These are phyloP conservation scores for Carpatolechia fugitivella DNA, from an alignment of 2,888 invertebrate species.

Conservation along the genomic window DNA sequence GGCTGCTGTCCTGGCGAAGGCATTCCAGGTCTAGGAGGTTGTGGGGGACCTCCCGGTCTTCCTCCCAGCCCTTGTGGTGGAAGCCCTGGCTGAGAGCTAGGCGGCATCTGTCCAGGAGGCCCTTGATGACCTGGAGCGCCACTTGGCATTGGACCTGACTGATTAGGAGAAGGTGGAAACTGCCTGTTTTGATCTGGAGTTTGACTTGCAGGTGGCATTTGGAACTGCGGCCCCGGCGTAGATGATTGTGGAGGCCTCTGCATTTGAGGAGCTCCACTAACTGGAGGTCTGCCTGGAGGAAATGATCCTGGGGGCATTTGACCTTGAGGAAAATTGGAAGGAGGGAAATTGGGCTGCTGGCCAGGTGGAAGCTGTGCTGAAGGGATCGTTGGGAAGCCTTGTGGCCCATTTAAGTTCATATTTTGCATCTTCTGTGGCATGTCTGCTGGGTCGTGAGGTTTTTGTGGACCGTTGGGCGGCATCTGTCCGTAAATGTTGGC, in stretches of 20 bases:
- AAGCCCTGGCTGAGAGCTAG: conserved; percentile 37
- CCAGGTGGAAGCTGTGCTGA: conserved; percentile 56
- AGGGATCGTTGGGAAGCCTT: conserved; percentile 50
- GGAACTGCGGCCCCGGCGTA: not conserved
- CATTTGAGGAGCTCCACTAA: conserved; percentile 41
- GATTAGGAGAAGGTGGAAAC: conserved; percentile 37
- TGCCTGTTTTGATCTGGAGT: conserved; percentile 35
- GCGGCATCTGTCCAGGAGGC: conserved; percentile 31
- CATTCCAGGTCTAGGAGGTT: conserved; percentile 29
- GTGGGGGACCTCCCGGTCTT: conserved; percentile 30
- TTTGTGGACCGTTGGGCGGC: conserved; percentile 50
- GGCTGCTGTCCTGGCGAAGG: conserved; percentile 11
- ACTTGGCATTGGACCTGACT: conserved; percentile 12
- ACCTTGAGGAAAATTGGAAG: conserved; percentile 45
- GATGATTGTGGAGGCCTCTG: conserved; percentile 38
- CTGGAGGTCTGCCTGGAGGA: conserved; percentile 40
- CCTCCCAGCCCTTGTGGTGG: conserved; percentile 28
- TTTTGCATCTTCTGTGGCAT: conserved; percentile 72
- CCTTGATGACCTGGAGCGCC: conserved; percentile 28
- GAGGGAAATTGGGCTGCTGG: conserved; percentile 47
- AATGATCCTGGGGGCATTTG: conserved; percentile 47
- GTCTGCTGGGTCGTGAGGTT: conserved; percentile 47
- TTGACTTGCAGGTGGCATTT: conserved; percentile 19
- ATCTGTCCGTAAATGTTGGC: conserved; percentile 58
- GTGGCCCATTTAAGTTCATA: conserved; percentile 65